These are phyloP conservation scores for Cheiracanthium punctorium DNA, from an alignment of 2,888 invertebrate genomes.

Conservation along the genomic window DNA sequence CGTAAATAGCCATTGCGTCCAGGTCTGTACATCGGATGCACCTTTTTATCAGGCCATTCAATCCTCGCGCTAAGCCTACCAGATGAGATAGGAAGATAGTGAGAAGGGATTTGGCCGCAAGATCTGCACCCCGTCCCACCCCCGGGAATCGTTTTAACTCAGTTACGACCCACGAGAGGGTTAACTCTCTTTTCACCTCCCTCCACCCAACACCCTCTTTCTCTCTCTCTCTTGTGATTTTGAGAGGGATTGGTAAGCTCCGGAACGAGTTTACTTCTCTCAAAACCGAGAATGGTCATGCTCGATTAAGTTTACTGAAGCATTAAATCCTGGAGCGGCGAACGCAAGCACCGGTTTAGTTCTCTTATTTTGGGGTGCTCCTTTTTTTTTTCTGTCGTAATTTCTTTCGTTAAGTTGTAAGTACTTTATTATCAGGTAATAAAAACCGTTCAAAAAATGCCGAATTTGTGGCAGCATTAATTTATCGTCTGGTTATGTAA, in stretches of 20 bases:
- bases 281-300: neutral
- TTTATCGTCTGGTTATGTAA: no score
- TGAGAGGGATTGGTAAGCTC: neutral
- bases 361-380: no score
- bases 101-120: constrained; percentile 35
- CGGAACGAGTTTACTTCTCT: neutral
- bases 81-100: constrained; percentile 50
- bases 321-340: no score
- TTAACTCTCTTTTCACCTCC: neutral
- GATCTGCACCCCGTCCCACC: neutral
- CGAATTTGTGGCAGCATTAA: no score
- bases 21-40: no score
- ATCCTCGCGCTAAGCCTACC: constrained; percentile 52
- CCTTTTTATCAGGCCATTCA: constrained; percentile 62
- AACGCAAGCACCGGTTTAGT: no score
- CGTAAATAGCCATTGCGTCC: no score
- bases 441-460: no score
- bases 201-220: no score
- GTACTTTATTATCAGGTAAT: no score
- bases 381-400: no score
- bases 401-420: no score
- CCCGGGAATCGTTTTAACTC: constrained; percentile 34
- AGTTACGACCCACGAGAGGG: constrained; percentile 60
- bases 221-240: neutral
- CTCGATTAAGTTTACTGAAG: neutral